Conservation (phyloP, 1,140 invertebrate species). For the Sminthurides bifidus region DNA sequence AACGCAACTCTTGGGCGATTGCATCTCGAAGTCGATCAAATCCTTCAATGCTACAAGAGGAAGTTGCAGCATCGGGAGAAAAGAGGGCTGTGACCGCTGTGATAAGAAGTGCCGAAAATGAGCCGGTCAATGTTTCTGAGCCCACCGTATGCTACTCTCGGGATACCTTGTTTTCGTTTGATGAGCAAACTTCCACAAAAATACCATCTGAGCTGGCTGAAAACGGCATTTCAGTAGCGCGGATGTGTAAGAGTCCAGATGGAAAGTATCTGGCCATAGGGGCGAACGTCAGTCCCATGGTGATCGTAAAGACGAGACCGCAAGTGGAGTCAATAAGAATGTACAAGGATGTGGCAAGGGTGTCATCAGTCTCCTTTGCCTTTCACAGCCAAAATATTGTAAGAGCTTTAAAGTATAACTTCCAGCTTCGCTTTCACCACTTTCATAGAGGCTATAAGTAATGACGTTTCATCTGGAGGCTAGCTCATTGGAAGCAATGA, state of each 20-base stretch:
- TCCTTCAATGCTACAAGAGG: too few species aligned
- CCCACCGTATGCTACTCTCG: not conserved
- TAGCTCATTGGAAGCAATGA: constrained; percentile 20
- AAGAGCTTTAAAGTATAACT: constrained; percentile 1
- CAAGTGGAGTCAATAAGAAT: not conserved
- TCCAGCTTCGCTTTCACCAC: not conserved
- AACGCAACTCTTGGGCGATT: too few species aligned
- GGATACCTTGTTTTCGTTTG: not conserved
- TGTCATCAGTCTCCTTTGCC: constrained; percentile 17
- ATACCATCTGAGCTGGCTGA: not conserved
- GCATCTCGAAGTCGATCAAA: too few species aligned
- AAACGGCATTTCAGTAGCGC: not conserved
- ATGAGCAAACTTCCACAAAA: not conserved
- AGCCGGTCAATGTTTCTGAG: too few species aligned
- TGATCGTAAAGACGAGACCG: constrained; percentile 11
- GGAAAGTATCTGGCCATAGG: constrained; percentile 15
- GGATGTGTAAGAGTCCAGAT: constrained; percentile 9
- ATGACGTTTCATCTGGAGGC: not conserved
- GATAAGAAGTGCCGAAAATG: too few species aligned
- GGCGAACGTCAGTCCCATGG: constrained; percentile 18
- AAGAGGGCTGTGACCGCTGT: too few species aligned
- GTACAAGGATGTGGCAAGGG: constrained; percentile 18
- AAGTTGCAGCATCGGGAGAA: too few species aligned
- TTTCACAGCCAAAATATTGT: constrained; percentile 14
- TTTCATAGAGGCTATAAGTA: constrained; percentile 1